Base-by-base conservation (phyloP, 2,888 invertebrate species). In the Seira ritae region DNA sequence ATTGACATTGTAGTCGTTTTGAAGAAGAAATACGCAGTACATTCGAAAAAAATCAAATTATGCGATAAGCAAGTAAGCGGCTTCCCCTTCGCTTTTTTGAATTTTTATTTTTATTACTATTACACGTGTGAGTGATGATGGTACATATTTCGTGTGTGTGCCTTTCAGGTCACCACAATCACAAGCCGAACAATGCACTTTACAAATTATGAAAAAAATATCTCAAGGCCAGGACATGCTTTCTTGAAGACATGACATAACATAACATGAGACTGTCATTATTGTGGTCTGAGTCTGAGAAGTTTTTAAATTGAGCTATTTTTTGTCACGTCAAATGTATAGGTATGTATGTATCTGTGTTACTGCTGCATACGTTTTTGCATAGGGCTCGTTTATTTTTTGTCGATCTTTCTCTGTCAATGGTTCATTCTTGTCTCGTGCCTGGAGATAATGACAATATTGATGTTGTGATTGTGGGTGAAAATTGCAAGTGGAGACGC, bases 231-330 rank as follows among this genome's bases (percentile, higher is more conserved):
- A 55, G 55, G 3, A 55, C 3, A n/a, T 12, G 15, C 17, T n/a
- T 17, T 55, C 6, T 55, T 55, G 55, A 55, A 1, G 55, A n/a
- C n/a, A 55, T 2, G 55, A n/a, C n/a, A 55, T 2, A 55, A 15
- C 15, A 55, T 12, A 17, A 12, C 6, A 15, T 3, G 55, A 55
- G 17, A 55, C 55, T 8, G 55, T n/a, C 55, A 55, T 42, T 42
- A 42, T 55, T 55, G 55, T 55, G 15, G 55, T 55, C 55, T 31
- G 55, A 55, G 55, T 55, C n/a, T 55, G 15, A 55, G 17, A 55
- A 42, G 42, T 42, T 42, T 42, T 42, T 42, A 6, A 8, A 42
- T 42, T 12, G 42, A 42, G 6, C 42, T 12, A 42, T 6, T 42
- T 12, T 8, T 42, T 42, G 6, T 42, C n/a, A n/a, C n/a, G n/a